A percentile compares a stretch with the other conserved stretches of the same genome.
Evolutionary conservation across 2,888 invertebrate genomes (phyloP).

Genomic region (Pocota personata): DNA sequence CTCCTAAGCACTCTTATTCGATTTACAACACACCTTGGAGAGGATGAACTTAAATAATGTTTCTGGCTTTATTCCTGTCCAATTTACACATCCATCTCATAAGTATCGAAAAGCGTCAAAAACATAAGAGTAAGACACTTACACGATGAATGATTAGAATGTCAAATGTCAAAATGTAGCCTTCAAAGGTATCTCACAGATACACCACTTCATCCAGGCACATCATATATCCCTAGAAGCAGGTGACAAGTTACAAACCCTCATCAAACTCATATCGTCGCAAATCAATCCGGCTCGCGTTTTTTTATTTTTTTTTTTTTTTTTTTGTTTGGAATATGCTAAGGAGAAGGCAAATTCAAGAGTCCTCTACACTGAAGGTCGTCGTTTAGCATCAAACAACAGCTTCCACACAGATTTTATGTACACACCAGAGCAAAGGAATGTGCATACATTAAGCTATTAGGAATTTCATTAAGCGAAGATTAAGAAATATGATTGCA

Average conservation of each 20-base stretch:
- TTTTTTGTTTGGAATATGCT: neutral
- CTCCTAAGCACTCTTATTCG: too few relatives aligned
- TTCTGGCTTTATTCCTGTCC: neutral
- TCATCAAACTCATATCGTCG: slow-evolving; percentile 28
- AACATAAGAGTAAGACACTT: neutral
- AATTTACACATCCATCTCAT: neutral
- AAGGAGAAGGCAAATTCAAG: neutral
- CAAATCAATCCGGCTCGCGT: slow-evolving; percentile 39
- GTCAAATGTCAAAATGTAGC: neutral
- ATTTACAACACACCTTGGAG: neutral
- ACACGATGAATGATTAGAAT: neutral
- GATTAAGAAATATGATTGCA: slow-evolving; percentile 16
- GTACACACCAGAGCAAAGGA: neutral
- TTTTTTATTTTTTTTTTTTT: neutral
- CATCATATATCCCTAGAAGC: neutral
- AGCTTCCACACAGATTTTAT: neutral
- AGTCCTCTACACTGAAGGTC: slow-evolving; percentile 7
- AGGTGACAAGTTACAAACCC: slow-evolving; percentile 30
- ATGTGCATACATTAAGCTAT: neutral
- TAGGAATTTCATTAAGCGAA: neutral
- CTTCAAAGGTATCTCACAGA: neutral
- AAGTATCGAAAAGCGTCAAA: neutral
- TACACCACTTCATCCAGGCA: neutral
- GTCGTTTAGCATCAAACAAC: slow-evolving; percentile 2
- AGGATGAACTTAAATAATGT: neutral